Evolutionary conservation across 2,888 invertebrate species (phyloP), one percentile per base, ranked within the genome.

Genomic region (Steinernema carpocapsae): DNA sequence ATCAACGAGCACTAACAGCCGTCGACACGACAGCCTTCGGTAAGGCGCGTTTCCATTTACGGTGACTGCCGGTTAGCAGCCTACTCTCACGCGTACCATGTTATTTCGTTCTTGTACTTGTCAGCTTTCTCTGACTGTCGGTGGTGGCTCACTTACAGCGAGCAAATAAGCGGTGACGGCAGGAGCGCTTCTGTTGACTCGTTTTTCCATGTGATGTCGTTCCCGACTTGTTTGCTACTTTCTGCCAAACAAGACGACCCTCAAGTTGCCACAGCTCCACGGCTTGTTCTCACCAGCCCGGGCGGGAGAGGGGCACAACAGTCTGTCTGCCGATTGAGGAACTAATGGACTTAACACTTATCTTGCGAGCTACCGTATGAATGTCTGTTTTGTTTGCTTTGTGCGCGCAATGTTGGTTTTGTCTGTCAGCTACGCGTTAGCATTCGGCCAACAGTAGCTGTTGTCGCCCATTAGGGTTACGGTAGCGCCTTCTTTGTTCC

Each of bases 381-480:
- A 64, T 64, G 29, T 64, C 64, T n/a, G 32, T n/a, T 29, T 14
- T 64, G 64, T 64, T 64, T 64, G 14, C 64, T 64, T 64, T 64
- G 32, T 26, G 32, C 64, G 64, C 64, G 64, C 56, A 19, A 64
- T 64, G 64, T 64, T 64, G 64, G 32, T 64, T 64, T 64, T 64
- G 64, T 64, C 64, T 64, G 64, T 29, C 64, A 64, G 64, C 64
- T 64, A 64, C 64, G 64, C 64, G 64, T 64, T 29, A 64, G 64
- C 64, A 64, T 37, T 14, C 17, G 64, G 32, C 64, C 64, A 64
- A 32, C 64, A 37, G 64, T 64, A 64, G 32, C 64, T 64, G 64
- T 64, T 64, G 64, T 64, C 32, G 32, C 17, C 32, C 26, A 14
- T 56, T 22, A 12, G 4, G 56, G 64, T 26, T 64, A 64, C 64